These are phyloP conservation scores for Drosophila merina DNA, from an alignment of 2,888 invertebrate species.

Conservation along the genomic window DNA sequence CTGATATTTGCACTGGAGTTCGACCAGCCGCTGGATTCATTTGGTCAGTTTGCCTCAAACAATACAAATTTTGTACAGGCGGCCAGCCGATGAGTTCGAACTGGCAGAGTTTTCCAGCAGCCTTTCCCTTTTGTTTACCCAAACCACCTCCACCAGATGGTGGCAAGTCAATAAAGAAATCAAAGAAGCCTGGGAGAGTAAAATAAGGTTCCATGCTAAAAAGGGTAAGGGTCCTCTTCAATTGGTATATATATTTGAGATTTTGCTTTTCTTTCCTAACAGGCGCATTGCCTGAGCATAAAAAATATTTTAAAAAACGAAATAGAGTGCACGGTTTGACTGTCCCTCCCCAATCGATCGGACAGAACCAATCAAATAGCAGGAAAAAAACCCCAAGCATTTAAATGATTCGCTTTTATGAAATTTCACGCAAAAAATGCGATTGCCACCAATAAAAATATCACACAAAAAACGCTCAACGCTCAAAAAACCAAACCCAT, in stretches of 20 bases:
- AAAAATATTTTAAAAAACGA: too few relatives aligned
- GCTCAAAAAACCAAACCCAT: constrained; percentile 42
- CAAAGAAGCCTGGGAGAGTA: constrained; percentile 57
- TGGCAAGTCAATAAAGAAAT: constrained; percentile 64
- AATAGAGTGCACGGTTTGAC: neutral
- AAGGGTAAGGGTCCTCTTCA: constrained; percentile 21
- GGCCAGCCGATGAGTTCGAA: constrained; percentile 59
- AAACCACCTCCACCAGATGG: constrained; percentile 53
- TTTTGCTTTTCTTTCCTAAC: neutral
- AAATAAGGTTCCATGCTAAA: neutral
- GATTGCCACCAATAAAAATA: constrained; percentile 69
- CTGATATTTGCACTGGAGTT: constrained; percentile 66
- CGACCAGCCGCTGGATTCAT: constrained; percentile 52
- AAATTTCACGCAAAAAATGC: constrained; percentile 65
- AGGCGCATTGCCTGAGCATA: neutral
- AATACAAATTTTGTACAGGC: constrained; percentile 65
- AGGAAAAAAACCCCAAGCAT: constrained; percentile 57
- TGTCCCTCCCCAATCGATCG: constrained; percentile 21
- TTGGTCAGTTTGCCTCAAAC: constrained; percentile 75
- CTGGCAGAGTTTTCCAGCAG: neutral
- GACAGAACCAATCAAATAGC: constrained; percentile 62
- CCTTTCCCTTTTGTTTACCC: constrained; percentile 62
- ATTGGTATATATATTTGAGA: neutral
- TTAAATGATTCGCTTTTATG: constrained; percentile 47
- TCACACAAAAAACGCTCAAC: constrained; percentile 46